A percentile compares a stretch with the other conserved stretches of the same genome.
These are phyloP conservation scores for Drosophila navojoa DNA, from an alignment of 1,140 invertebrate species.

Conservation along the genomic window DNA sequence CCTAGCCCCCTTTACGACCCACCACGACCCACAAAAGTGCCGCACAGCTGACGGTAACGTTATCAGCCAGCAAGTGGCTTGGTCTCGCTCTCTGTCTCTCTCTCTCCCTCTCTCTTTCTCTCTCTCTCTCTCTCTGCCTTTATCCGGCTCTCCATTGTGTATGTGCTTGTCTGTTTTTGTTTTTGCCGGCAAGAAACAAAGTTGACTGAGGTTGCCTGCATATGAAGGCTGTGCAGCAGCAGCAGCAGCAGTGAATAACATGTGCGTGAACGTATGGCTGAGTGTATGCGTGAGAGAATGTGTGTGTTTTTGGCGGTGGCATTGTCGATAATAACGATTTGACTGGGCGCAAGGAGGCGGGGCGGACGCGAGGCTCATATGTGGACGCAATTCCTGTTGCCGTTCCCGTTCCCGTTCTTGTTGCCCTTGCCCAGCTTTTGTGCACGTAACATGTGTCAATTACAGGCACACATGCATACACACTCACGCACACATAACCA, in stretches of 20 bases:
- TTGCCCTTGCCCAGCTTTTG: conserved; percentile 56
- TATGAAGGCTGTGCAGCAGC: conserved; percentile 80
- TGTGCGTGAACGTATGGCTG: conserved; percentile 36
- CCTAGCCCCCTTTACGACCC: conserved; percentile 36
- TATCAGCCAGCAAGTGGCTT: conserved; percentile 65
- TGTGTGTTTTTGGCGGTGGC: conserved; percentile 77
- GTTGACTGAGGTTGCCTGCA: conserved; percentile 81
- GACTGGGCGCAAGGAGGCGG: conserved; percentile 38
- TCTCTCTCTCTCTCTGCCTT: background rate
- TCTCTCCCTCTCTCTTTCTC: conserved; percentile 27
- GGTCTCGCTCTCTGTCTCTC: conserved; percentile 2
- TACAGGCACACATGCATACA: conserved; percentile 73
- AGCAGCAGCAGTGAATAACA: conserved; percentile 43
- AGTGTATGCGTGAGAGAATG: conserved; percentile 23
- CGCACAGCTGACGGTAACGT: conserved; percentile 79
- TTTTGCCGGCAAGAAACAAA: conserved; percentile 81
- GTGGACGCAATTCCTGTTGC: conserved; percentile 26
- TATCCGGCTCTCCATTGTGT: conserved; percentile 9
- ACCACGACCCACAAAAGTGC: conserved; percentile 53
- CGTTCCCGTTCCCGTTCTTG: conserved; percentile 12
- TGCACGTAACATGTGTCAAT: conserved; percentile 82
- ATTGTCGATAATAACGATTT: conserved; percentile 80
- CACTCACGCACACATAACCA: conserved; percentile 41
- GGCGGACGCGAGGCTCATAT: conserved; percentile 9
- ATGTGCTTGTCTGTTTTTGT: conserved; percentile 71